phyloP scores from a whole-genome alignment of 2,888 invertebrate genomes.

The Atherix ibis region DNA sequence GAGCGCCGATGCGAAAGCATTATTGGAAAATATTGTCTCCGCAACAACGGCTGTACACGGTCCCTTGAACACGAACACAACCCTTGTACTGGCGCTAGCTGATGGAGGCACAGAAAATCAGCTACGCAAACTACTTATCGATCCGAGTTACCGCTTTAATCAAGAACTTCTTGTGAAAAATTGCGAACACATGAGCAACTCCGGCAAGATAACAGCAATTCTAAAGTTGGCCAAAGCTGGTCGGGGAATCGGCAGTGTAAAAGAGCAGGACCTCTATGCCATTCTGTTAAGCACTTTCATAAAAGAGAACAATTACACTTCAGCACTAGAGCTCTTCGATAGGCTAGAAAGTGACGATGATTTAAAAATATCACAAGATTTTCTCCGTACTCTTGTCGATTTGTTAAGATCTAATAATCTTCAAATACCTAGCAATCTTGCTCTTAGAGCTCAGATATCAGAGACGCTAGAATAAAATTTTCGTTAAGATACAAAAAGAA shows the following conservation, averaged over 20 bases:
- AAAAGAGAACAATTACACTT: slow-evolving; percentile 21
- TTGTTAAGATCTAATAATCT: slow-evolving; percentile 27
- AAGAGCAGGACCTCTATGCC: slow-evolving; percentile 27
- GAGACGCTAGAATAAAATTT: too few relatives aligned
- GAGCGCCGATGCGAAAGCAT: slow-evolving; percentile 22
- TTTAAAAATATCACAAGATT: slow-evolving; percentile 22
- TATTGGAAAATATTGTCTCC: slow-evolving; percentile 27
- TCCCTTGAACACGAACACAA: slow-evolving; percentile 26
- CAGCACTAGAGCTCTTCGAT: slow-evolving; percentile 24
- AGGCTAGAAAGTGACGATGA: slow-evolving; percentile 25
- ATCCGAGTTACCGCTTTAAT: slow-evolving; percentile 38
- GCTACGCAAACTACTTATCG: slow-evolving; percentile 34
- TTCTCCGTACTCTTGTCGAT: slow-evolving; percentile 22
- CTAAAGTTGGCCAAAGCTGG: slow-evolving; percentile 24
- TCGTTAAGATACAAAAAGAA: too few relatives aligned
- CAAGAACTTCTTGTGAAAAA: slow-evolving; percentile 36
- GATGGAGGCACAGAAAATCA: slow-evolving; percentile 33
- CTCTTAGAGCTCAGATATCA: slow-evolving; percentile 22
- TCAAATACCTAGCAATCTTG: slow-evolving; percentile 26
- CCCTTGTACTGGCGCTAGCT: slow-evolving; percentile 33
- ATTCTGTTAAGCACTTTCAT: slow-evolving; percentile 24
- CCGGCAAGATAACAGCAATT: slow-evolving; percentile 22
- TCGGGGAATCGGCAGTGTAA: slow-evolving; percentile 21
- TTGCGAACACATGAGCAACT: slow-evolving; percentile 33
- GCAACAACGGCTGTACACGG: slow-evolving; percentile 32